A percentile compares a stretch with the other conserved stretches of the same genome.
phyloP scores from a whole-genome alignment of 64 coral and sea anemone genomes.

The Montipora cactus region DNA sequence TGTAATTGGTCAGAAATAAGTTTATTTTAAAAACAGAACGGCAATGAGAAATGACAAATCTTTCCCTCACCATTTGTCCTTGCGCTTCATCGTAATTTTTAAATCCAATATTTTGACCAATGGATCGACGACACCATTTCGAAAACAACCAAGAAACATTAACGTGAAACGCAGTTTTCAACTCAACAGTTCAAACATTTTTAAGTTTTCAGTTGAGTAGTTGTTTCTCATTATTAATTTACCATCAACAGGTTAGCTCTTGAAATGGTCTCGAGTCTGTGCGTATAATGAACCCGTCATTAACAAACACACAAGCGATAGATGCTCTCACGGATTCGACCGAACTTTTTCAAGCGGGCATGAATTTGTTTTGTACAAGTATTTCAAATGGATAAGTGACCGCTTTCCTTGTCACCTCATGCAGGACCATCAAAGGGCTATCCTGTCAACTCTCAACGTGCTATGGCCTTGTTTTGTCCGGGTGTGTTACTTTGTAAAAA shows the following conservation, averaged over 20 bases:
- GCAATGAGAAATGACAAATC: neutral
- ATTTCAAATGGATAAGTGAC: no score
- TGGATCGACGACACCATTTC: neutral
- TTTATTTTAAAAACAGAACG: neutral
- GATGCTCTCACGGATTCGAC: neutral
- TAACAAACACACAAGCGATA: constrained; percentile 1
- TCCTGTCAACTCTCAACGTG: no score
- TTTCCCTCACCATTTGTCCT: neutral
- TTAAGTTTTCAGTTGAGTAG: neutral
- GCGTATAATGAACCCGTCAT: constrained; percentile 1
- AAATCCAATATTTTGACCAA: no score
- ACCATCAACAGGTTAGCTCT: constrained; percentile 27
- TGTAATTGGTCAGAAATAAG: no score
- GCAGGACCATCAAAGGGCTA: no score
- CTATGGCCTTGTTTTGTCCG: no score
- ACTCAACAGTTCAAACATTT: neutral
- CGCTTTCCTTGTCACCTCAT: no score
- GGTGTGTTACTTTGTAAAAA: no score
- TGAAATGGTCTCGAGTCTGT: constrained; percentile 21
- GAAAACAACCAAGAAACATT: neutral
- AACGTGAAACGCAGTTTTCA: neutral
- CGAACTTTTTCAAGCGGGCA: neutral
- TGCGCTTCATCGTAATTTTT: neutral
- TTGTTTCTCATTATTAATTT: constrained; percentile 35
- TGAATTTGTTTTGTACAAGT: neutral